Evolutionary conservation across 2,888 invertebrate species (phyloP).

Genomic region (Cyrtodaria siliqua): DNA sequence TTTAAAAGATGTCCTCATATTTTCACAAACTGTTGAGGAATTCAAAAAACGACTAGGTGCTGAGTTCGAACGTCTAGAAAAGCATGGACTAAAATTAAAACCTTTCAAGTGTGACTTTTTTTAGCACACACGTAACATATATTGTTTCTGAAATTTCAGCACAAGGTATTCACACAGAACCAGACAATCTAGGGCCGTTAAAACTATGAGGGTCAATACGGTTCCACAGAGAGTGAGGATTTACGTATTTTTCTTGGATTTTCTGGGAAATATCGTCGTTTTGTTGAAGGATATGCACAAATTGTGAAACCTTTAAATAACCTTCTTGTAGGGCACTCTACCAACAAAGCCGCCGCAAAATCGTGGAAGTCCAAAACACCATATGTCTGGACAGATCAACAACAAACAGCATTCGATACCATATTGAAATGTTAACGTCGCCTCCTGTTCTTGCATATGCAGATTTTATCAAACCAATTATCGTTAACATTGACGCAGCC

Average conservation of each 20-base stretch:
- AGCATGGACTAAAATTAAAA: not conserved
- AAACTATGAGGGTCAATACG: too few species aligned
- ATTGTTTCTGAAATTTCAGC: not conserved
- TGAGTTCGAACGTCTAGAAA: not conserved
- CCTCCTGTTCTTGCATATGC: slow-evolving; percentile 13
- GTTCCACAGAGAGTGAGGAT: too few species aligned
- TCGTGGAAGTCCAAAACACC: not conserved
- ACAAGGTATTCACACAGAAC: slow-evolving; percentile 1
- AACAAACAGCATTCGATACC: not conserved
- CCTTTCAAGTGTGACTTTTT: not conserved
- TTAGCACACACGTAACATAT: not conserved
- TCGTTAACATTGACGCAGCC: slow-evolving; percentile 13
- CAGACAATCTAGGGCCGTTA: not conserved
- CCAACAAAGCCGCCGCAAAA: not conserved
- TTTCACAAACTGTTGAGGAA: not conserved
- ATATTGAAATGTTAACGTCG: not conserved
- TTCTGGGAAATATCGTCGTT: slow-evolving; percentile 26
- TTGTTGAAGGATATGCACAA: slow-evolving; percentile 7
- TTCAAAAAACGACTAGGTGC: not conserved
- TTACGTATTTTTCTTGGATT: slow-evolving; percentile 15
- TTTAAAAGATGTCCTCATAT: not conserved
- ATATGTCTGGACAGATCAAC: not conserved
- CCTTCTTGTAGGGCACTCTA: slow-evolving; percentile 6
- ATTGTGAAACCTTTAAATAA: slow-evolving; percentile 21
- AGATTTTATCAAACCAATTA: slow-evolving; percentile 5